Evolutionary conservation across 2,888 invertebrate species (phyloP).

Genomic region (Dromius quadrimaculatus): DNA sequence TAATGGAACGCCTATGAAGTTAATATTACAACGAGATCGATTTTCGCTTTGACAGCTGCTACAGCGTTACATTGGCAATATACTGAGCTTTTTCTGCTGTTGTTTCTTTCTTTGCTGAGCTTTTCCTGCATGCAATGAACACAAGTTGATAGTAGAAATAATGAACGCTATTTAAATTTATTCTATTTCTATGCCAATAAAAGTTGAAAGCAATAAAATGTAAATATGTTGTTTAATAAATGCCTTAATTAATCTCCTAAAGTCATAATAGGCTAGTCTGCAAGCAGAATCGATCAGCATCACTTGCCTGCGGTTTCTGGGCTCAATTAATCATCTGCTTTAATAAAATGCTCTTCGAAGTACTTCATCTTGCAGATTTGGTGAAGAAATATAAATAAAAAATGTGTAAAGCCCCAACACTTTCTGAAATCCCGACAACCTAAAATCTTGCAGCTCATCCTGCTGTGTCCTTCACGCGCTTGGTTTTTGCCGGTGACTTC

Average conservation of each 20-base stretch:
- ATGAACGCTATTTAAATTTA: conserved; percentile 48
- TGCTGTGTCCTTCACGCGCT: neutral
- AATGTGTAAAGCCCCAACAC: too few species aligned
- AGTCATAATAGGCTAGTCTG: too few species aligned
- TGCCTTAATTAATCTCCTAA: too few species aligned
- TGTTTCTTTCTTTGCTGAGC: conserved; percentile 7
- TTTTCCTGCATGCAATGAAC: neutral
- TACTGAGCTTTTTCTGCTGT: conserved; percentile 1
- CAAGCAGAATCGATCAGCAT: too few species aligned
- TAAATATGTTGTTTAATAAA: too few species aligned
- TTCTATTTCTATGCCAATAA: conserved; percentile 50
- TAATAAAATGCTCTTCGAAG: too few species aligned
- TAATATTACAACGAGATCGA: conserved; percentile 22
- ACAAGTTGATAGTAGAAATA: conserved; percentile 10
- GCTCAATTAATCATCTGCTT: too few species aligned
- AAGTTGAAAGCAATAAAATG: conserved; percentile 39
- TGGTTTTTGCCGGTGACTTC: conserved; percentile 1
- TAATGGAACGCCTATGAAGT: conserved; percentile 33
- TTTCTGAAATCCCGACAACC: too few species aligned
- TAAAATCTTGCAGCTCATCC: too few species aligned
- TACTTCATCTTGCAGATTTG: too few species aligned
- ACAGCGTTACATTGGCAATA: conserved; percentile 18
- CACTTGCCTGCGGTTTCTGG: too few species aligned
- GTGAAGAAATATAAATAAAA: too few species aligned
- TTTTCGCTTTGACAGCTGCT: conserved; percentile 21